These are phyloP conservation scores for Muschampia plurimacula DNA, from an alignment of 2,888 invertebrate genomes.

Conservation along the genomic window DNA sequence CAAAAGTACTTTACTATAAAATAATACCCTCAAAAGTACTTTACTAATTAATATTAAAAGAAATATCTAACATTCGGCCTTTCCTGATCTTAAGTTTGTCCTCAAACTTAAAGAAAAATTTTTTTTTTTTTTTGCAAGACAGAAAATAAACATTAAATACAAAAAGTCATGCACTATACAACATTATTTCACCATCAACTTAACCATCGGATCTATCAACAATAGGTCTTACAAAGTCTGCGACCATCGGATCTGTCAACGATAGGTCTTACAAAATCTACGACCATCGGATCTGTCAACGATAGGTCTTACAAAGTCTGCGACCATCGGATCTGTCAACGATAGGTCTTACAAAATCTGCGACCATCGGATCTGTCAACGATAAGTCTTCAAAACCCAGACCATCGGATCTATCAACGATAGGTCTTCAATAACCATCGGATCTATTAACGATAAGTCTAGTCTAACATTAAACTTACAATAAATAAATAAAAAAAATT, in stretches of 20 bases:
- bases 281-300: conserved; percentile 1
- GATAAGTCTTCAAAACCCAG: background rate
- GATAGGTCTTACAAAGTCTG: background rate
- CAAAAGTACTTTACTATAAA: no score
- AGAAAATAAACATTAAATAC: no score
- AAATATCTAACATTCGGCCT: conserved; percentile 1
- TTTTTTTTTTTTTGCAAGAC: no score
- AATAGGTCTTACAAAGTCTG: no score
- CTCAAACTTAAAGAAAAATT: background rate
- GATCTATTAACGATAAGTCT: conserved; percentile 1
- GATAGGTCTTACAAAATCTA: no score
- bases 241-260: background rate
- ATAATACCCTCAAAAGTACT: no score
- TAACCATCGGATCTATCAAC: background rate
- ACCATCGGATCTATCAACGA: background rate
- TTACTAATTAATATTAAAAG: background rate
- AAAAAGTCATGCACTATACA: no score
- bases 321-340: background rate
- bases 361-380: conserved; percentile 3
- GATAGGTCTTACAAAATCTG: background rate
- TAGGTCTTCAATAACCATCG: background rate
- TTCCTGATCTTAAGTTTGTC: conserved; percentile 1
- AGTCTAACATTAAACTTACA: background rate
- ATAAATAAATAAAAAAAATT: no score
- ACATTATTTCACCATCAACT: no score